Percentiles rank a stretch among this genome's conserved stretches.
These are phyloP conservation scores for Karalla daura DNA, from an alignment of 2,797 vertebrate genomes.

Conservation along the genomic window DNA sequence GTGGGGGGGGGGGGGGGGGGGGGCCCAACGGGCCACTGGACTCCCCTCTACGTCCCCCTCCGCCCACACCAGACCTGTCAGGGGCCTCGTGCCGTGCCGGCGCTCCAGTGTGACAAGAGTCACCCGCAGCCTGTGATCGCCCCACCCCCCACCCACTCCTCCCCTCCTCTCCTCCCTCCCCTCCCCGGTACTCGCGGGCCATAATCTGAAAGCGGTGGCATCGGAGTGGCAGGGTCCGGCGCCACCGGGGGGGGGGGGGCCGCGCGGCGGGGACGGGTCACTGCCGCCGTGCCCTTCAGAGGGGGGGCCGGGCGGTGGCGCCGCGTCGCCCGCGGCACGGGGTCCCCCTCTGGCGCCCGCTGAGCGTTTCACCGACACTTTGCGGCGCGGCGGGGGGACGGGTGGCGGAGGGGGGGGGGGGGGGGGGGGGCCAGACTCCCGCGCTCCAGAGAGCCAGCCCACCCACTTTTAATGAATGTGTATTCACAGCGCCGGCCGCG, in stretches of 20 bases:
- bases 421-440: slow-evolving; percentile 51
- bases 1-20: slow-evolving; percentile 68
- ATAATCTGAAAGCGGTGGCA: slow-evolving; percentile 76
- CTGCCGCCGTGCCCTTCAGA: slow-evolving; percentile 79
- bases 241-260: slow-evolving; percentile 74
- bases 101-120: slow-evolving; percentile 73
- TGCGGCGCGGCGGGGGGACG: slow-evolving; percentile 41
- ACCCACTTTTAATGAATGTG: slow-evolving; percentile 70
- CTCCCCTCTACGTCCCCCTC: slow-evolving; percentile 63
- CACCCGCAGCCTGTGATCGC: slow-evolving; percentile 71
- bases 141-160: slow-evolving; percentile 38
- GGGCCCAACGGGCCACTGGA: slow-evolving; percentile 64
- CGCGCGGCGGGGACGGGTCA: slow-evolving; percentile 78
- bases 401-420: slow-evolving; percentile 41
- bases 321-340: slow-evolving; percentile 57
- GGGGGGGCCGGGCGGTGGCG: slow-evolving; percentile 52
- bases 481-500: slow-evolving; percentile 62
- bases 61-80: slow-evolving; percentile 72
- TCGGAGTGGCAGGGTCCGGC: slow-evolving; percentile 58
- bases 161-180: slow-evolving; percentile 32
- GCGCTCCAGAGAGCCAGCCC: slow-evolving; percentile 45
- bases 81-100: slow-evolving; percentile 52
- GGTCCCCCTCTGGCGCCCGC: slow-evolving; percentile 60
- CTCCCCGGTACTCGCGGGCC: slow-evolving; percentile 57
- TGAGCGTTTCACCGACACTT: slow-evolving; percentile 71